Conservation (phyloP, 2,113 vertebrate genomes). For the Emydura subglobosa region DNA sequence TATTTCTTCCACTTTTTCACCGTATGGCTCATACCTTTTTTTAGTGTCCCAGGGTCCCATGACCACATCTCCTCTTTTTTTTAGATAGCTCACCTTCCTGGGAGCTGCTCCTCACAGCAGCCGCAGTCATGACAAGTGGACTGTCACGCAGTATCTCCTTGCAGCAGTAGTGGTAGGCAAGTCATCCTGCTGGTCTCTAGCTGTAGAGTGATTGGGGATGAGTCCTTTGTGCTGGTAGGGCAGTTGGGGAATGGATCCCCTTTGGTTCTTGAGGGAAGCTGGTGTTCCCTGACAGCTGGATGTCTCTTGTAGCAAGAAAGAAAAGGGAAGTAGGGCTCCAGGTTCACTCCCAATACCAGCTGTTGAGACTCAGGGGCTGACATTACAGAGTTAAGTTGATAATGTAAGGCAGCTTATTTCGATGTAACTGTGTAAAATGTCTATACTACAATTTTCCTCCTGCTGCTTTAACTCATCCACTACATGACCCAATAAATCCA, state of each 20-base stretch:
- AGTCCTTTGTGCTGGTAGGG: not conserved
- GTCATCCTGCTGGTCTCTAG: rapidly evolving
- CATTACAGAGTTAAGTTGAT: not conserved
- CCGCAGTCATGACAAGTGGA: rapidly evolving
- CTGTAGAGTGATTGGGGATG: not conserved
- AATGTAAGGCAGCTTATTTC: not conserved
- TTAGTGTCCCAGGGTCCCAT: not conserved
- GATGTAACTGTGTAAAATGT: not conserved
- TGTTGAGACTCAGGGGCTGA: not conserved
- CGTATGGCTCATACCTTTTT: not conserved
- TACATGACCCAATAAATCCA: not conserved
- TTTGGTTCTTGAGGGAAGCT: not conserved
- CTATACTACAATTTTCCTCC: not conserved
- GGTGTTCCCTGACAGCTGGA: not conserved
- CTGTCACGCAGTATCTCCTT: not conserved
- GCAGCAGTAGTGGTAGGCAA: not conserved
- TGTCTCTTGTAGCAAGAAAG: not conserved
- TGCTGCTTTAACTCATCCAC: not conserved
- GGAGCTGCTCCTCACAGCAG: not conserved
- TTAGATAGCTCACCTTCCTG: not conserved
- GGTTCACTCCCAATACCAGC: not conserved
- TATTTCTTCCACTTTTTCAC: not conserved
- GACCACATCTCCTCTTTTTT: no score
- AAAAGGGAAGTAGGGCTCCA: not conserved
- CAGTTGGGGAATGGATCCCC: not conserved